Conservation (phyloP, 2,113 vertebrate species). For the Guaruba guarouba region DNA sequence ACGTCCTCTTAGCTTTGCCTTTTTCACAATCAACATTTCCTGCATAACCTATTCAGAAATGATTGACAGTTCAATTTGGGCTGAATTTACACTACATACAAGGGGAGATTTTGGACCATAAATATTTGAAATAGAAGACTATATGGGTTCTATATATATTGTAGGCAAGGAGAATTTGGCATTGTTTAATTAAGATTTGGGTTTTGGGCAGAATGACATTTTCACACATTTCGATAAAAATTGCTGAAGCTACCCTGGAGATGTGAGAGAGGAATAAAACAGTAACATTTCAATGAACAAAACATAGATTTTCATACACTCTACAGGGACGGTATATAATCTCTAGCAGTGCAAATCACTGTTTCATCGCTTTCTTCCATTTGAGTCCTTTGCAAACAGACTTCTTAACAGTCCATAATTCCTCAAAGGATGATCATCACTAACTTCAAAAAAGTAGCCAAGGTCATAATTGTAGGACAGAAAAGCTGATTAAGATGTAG, state of each 20-base stretch:
- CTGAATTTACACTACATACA: background rate
- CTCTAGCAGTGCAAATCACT: background rate
- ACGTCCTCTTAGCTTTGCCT: background rate
- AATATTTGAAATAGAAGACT: background rate
- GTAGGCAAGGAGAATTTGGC: background rate
- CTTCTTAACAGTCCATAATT: background rate
- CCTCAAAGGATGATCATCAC: background rate
- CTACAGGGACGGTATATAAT: background rate
- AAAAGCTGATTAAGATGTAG: background rate
- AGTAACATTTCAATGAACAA: background rate
- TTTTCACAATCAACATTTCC: background rate
- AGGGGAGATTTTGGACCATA: background rate
- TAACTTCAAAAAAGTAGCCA: background rate
- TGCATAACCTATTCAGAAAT: background rate
- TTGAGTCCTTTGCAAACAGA: background rate
- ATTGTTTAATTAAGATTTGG: background rate
- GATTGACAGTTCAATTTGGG: background rate
- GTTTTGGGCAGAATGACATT: background rate
- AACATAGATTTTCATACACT: background rate
- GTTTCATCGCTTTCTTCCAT: background rate
- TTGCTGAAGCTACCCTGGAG: background rate
- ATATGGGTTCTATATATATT: background rate
- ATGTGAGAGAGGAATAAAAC: background rate
- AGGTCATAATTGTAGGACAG: background rate
- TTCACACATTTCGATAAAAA: background rate